phyloP scores from a whole-genome alignment of 2,888 invertebrate genomes.

The Lysandra bellargus region DNA sequence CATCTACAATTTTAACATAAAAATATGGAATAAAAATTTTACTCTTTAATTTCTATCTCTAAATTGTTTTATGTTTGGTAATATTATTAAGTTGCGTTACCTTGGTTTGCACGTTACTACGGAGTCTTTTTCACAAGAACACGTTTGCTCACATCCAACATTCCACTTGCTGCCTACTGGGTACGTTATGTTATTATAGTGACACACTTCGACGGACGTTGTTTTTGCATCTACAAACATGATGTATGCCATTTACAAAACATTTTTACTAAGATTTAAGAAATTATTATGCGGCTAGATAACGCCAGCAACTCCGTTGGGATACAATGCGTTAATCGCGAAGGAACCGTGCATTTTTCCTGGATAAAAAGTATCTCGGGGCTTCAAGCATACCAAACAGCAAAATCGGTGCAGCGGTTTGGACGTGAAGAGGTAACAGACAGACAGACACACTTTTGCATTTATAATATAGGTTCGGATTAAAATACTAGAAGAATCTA shows the following conservation, averaged over 20 bases:
- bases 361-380: too few species aligned
- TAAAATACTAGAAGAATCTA: neutral
- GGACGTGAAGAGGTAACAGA: too few species aligned
- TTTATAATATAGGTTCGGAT: too few species aligned
- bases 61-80: neutral
- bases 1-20: constrained; percentile 70
- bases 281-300: too few species aligned
- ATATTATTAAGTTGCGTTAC: constrained; percentile 50
- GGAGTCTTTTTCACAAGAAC: constrained; percentile 87
- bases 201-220: constrained; percentile 65
- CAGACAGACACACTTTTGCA: too few species aligned
- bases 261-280: neutral
- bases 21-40: neutral
- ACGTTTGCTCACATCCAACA: constrained; percentile 90
- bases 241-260: neutral
- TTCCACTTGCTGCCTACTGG: constrained; percentile 86
- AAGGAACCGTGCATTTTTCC: too few species aligned
- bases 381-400: too few species aligned
- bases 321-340: too few species aligned
- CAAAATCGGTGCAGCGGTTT: too few species aligned
- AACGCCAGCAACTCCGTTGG: too few species aligned
- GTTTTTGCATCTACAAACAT: constrained; percentile 58
- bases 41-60: neutral
- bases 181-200: constrained; percentile 85
- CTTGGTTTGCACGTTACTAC: constrained; percentile 87